Evolutionary conservation across 2,797 vertebrate genomes (phyloP).

Genomic region (Hippocampus kuda): DNA sequence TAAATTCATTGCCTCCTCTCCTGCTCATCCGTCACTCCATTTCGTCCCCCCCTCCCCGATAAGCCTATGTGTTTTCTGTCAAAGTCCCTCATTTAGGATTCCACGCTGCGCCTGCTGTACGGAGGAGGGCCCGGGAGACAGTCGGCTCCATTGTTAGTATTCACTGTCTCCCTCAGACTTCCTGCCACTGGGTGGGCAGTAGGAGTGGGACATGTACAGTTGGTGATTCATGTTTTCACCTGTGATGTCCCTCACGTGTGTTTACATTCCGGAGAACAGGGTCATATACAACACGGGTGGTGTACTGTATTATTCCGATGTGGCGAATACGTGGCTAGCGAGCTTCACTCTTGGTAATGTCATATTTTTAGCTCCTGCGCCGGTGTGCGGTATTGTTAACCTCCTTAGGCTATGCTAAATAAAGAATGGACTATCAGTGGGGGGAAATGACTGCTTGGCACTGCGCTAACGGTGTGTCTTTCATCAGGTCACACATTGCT

Average conservation of each 20-base stretch:
- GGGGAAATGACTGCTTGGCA: slow-evolving; percentile 56
- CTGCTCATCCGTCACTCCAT: slow-evolving; percentile 59
- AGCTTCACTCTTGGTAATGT: slow-evolving; percentile 26
- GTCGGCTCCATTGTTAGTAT: slow-evolving; percentile 52
- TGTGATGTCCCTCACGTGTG: slow-evolving; percentile 14
- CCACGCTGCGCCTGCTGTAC: slow-evolving; percentile 41
- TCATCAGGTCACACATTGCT: slow-evolving; percentile 61
- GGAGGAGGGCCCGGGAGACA: slow-evolving; percentile 46
- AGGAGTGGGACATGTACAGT: slow-evolving; percentile 35
- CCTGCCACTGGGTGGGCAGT: slow-evolving; percentile 34
- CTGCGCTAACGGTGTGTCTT: slow-evolving; percentile 50
- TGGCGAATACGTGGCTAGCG: slow-evolving; percentile 38
- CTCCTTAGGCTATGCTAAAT: slow-evolving; percentile 55
- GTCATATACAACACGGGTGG: not conserved
- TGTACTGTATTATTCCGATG: slow-evolving; percentile 10
- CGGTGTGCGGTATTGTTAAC: slow-evolving; percentile 32
- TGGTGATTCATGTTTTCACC: slow-evolving; percentile 42
- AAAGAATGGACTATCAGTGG: slow-evolving; percentile 54
- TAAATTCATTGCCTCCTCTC: slow-evolving; percentile 63
- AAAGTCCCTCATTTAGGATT: slow-evolving; percentile 63
- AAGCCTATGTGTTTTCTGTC: slow-evolving; percentile 61
- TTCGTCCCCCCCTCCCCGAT: slow-evolving; percentile 27
- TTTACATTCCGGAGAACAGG: not conserved
- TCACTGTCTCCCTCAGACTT: slow-evolving; percentile 53
- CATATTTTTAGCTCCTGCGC: slow-evolving; percentile 51